Evolutionary conservation across 2,888 invertebrate species (phyloP).

Genomic region (Scelioninae gen. 1): DNA sequence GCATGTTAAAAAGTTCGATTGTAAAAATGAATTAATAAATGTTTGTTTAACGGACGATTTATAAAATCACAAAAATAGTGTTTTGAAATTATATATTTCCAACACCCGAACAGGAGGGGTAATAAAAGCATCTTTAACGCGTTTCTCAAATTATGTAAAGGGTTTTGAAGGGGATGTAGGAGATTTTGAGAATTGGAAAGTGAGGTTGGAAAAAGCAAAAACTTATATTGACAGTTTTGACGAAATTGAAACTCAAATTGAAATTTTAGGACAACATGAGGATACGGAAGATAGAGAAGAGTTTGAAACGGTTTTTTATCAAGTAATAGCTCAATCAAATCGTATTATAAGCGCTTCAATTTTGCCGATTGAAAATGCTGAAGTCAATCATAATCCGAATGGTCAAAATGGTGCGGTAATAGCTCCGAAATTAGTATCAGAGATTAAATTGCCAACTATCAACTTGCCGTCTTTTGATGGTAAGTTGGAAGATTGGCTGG

Average conservation of each 20-base stretch:
- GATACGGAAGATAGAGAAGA: slow-evolving; percentile 17
- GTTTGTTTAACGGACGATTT: no score
- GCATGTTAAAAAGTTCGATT: no score
- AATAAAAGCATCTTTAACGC: slow-evolving; percentile 15
- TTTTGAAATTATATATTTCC: no score
- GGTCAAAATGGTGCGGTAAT: neutral
- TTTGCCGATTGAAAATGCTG: neutral
- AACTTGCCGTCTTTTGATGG: slow-evolving; percentile 26
- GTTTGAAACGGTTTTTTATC: slow-evolving; percentile 28
- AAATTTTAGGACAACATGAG: neutral
- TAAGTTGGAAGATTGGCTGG: slow-evolving; percentile 37
- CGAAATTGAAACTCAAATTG: slow-evolving; percentile 23
- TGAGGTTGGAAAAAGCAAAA: slow-evolving; percentile 31
- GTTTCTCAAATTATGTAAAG: slow-evolving; percentile 29
- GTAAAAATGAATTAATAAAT: no score
- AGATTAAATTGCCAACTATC: slow-evolving; percentile 39
- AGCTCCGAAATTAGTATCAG: slow-evolving; percentile 18
- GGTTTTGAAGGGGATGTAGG: neutral
- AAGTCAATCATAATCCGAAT: neutral
- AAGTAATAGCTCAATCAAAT: slow-evolving; percentile 34
- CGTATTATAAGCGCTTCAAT: slow-evolving; percentile 6
- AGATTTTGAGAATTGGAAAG: slow-evolving; percentile 18
- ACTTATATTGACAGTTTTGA: slow-evolving; percentile 23
- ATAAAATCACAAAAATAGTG: no score
- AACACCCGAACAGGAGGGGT: no score